Evolutionary conservation across 2,113 vertebrate species (phyloP).

Genomic region (Calidris pygmaea): DNA sequence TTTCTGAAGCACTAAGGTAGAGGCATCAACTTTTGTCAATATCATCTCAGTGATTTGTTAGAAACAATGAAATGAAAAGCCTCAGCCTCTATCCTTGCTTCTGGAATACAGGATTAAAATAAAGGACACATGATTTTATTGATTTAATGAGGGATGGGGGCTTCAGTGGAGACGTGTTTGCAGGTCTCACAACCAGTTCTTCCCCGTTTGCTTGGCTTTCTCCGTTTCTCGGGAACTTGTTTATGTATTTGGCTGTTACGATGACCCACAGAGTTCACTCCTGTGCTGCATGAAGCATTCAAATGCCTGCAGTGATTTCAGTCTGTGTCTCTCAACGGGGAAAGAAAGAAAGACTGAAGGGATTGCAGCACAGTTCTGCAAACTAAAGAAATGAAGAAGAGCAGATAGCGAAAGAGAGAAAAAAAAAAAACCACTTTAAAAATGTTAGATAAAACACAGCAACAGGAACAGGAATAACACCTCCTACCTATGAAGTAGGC

Average conservation of each 20-base stretch:
- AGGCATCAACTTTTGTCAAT: constrained; percentile 75
- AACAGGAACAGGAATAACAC: constrained; percentile 51
- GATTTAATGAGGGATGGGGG: constrained; percentile 72
- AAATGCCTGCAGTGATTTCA: constrained; percentile 62
- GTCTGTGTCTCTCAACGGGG: constrained; percentile 34
- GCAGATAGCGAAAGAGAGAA: constrained; percentile 14
- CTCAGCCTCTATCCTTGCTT: constrained; percentile 45
- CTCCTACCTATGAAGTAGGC: constrained; percentile 53
- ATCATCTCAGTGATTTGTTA: constrained; percentile 64
- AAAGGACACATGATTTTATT: constrained; percentile 79
- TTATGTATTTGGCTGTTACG: constrained; percentile 31
- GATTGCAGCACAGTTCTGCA: neutral
- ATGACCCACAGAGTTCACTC: constrained; percentile 57
- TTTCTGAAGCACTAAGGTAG: constrained; percentile 76
- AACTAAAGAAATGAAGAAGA: constrained; percentile 39
- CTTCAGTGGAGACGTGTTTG: constrained; percentile 1
- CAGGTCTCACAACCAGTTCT: constrained; percentile 31
- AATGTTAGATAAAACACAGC: constrained; percentile 52
- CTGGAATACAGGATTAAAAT: constrained; percentile 72
- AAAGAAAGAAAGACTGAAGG: constrained; percentile 1
- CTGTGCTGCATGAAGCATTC: constrained; percentile 51
- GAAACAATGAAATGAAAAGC: constrained; percentile 75
- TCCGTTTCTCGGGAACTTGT: neutral
- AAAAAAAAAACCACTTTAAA: neutral
- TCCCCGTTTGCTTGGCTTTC: constrained; percentile 18